Percentiles rank a stretch among this genome's conserved stretches.
Evolutionary conservation across 1,140 invertebrate genomes (phyloP).

Genomic region (Solenopsis invicta): DNA sequence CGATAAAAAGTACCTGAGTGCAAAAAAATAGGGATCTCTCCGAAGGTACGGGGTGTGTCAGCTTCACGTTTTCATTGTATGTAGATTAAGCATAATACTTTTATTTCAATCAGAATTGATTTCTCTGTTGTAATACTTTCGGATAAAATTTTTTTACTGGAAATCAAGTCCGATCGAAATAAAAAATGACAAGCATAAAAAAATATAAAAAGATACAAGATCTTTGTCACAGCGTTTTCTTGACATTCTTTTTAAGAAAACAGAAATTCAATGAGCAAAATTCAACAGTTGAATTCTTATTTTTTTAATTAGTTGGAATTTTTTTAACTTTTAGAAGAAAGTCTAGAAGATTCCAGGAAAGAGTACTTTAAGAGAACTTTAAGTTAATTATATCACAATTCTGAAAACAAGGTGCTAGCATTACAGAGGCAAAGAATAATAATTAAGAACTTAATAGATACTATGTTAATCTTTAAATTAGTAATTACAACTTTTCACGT

Average conservation of each 20-base stretch:
- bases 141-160: background rate
- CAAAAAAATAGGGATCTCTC: background rate
- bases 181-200: background rate
- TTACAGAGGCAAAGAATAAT: background rate
- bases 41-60: background rate
- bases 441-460: background rate
- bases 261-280: background rate
- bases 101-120: background rate
- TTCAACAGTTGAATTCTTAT: background rate
- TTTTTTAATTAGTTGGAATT: background rate
- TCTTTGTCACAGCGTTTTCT: background rate
- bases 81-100: background rate
- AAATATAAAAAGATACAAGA: background rate
- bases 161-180: background rate
- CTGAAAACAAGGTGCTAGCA: background rate
- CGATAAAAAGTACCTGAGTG: background rate
- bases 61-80: background rate
- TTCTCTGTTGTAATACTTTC: background rate
- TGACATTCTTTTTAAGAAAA: background rate
- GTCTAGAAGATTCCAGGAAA: background rate
- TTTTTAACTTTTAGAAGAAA: background rate
- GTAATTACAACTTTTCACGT: background rate
- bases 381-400: background rate
- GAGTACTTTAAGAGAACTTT: background rate
- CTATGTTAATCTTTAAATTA: background rate